phyloP scores from a whole-genome alignment of 2,797 vertebrate species.

The Argya squamiceps region DNA sequence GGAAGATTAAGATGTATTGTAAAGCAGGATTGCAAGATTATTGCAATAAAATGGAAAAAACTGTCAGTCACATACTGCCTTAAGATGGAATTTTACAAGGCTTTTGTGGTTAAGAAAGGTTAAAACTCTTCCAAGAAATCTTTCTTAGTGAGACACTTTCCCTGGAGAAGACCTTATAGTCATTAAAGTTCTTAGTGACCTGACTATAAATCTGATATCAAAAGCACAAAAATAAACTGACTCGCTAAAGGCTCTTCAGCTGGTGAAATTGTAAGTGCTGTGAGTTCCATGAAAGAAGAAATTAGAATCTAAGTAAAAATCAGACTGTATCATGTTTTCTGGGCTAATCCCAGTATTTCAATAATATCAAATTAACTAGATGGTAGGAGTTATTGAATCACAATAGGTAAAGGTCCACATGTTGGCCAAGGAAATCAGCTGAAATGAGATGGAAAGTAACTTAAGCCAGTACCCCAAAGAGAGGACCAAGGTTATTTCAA shows the following conservation, averaged over 20 bases:
- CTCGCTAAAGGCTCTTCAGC: conserved; percentile 26
- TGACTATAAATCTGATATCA: conserved; percentile 44
- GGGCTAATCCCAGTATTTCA: conserved; percentile 42
- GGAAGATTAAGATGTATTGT: conserved; percentile 60
- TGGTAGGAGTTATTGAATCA: conserved; percentile 56
- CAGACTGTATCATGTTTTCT: conserved; percentile 52
- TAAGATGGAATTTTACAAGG: conserved; percentile 27
- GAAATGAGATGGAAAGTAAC: conserved; percentile 9
- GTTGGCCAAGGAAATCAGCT: conserved; percentile 28
- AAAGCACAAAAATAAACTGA: conserved; percentile 57
- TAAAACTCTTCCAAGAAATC: conserved; percentile 49
- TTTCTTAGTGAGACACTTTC: conserved; percentile 28
- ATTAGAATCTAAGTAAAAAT: conserved; percentile 64
- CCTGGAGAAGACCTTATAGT: conserved; percentile 52
- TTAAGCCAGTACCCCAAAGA: neutral
- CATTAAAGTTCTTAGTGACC: conserved; percentile 55
- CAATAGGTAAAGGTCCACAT: neutral
- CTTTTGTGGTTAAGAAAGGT: conserved; percentile 47
- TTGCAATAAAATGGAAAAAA: conserved; percentile 45
- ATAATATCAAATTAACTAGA: conserved; percentile 12
- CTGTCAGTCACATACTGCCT: conserved; percentile 34
- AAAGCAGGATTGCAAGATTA: conserved; percentile 44
- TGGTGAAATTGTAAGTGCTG: conserved; percentile 61
- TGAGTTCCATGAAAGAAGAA: conserved; percentile 63
- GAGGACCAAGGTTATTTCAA: neutral